These are phyloP conservation scores for Ptilodon capucinus DNA, from an alignment of 2,888 invertebrate genomes.

Conservation along the genomic window DNA sequence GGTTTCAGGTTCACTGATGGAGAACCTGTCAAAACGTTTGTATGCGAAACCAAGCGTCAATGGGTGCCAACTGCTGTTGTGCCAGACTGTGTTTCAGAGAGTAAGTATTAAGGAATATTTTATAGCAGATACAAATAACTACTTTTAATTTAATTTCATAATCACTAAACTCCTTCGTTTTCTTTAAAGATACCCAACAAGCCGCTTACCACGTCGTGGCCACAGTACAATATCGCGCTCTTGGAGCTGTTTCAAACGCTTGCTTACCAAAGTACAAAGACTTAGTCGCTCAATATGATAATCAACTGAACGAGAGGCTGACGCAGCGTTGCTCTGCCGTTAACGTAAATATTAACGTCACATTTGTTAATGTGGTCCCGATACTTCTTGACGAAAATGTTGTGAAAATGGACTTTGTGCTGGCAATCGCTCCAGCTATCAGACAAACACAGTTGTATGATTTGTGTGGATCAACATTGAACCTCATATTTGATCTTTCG, in stretches of 20 bases:
- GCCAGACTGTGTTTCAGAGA: slow-evolving; percentile 97
- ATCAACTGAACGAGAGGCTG: slow-evolving; percentile 89
- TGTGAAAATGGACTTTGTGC: slow-evolving; percentile 93
- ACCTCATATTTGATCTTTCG: slow-evolving; percentile 95
- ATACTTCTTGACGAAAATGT: slow-evolving; percentile 92
- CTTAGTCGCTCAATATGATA: slow-evolving; percentile 90
- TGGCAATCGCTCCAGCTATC: slow-evolving; percentile 93
- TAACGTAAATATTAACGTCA: slow-evolving; percentile 96
- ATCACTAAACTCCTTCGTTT: slow-evolving; percentile 8
- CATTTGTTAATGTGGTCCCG: slow-evolving; percentile 92
- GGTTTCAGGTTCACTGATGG: slow-evolving; percentile 96
- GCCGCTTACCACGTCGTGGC: slow-evolving; percentile 97
- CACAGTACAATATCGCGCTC: slow-evolving; percentile 92
- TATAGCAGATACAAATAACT: not conserved
- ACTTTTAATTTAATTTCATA: not conserved
- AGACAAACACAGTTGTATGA: slow-evolving; percentile 96
- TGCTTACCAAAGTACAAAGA: slow-evolving; percentile 94
- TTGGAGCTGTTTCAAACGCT: slow-evolving; percentile 92
- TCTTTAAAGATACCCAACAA: slow-evolving; percentile 90
- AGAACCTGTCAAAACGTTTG: slow-evolving; percentile 92
- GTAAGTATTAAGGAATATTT: slow-evolving; percentile 65
- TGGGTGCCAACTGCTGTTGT: slow-evolving; percentile 96
- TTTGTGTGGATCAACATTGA: slow-evolving; percentile 96
- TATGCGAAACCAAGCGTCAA: slow-evolving; percentile 90
- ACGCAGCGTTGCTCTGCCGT: slow-evolving; percentile 97